Evolutionary conservation across 37 sponge, comb jelly and placozoan genomes (phyloP).

Genomic region (Oscarella lobularis): DNA sequence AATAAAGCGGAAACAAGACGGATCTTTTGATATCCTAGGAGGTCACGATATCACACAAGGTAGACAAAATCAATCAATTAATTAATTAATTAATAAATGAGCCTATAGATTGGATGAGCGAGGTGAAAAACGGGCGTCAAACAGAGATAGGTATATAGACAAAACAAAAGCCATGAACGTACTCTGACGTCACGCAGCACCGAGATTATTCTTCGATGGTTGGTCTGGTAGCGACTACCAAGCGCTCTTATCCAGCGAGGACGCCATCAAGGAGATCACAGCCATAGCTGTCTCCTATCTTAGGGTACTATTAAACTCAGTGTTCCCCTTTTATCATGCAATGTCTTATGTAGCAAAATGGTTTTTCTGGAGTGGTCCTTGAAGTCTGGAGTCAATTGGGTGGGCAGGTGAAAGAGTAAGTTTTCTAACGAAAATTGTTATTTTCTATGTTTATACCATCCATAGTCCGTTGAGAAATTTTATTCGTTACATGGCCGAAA

Average conservation of each 20-base stretch:
- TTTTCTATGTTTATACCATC: too few relatives aligned
- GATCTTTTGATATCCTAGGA: constrained; percentile 47
- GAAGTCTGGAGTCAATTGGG: constrained; percentile 94
- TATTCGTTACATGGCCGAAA: constrained; percentile 22
- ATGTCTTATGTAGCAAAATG: constrained; percentile 18
- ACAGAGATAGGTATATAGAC: too few relatives aligned
- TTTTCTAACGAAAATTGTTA: too few relatives aligned
- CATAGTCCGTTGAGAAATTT: constrained; percentile 50
- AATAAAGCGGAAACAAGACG: constrained; percentile 21
- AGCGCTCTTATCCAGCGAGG: constrained; percentile 35
- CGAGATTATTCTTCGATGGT: constrained; percentile 78
- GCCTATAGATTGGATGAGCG: constrained; percentile 64
- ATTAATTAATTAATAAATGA: too few relatives aligned
- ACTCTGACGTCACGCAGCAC: too few relatives aligned
- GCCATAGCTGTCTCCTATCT: constrained; percentile 15
- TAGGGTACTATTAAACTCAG: too few relatives aligned
- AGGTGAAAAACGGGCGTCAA: constrained; percentile 54
- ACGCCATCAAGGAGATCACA: constrained; percentile 17
- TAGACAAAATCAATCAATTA: too few relatives aligned
- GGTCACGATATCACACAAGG: constrained; percentile 92
- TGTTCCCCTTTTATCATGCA: too few relatives aligned
- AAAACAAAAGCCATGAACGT: too few relatives aligned
- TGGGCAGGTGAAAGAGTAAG: constrained; percentile 8
- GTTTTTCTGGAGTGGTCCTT: constrained; percentile 81
- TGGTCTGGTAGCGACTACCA: constrained; percentile 62